Percentiles rank a stretch among this genome's conserved stretches.
These are phyloP conservation scores for Sepioteuthis lessoniana DNA, from an alignment of 2,888 invertebrate species.

Conservation along the genomic window DNA sequence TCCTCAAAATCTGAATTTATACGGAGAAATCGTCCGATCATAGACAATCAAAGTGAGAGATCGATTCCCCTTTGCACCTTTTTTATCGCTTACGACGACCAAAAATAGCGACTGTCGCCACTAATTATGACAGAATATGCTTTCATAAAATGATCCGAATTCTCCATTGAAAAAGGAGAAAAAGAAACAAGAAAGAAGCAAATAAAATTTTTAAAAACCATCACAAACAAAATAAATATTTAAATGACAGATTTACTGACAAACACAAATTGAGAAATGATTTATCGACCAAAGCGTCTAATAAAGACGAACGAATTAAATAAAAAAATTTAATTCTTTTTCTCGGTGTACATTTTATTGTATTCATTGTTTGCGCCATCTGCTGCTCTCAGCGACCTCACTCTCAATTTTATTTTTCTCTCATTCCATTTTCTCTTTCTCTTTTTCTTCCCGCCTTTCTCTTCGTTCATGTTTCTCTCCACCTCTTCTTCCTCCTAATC, in stretches of 20 bases:
- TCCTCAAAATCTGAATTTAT: too few relatives aligned
- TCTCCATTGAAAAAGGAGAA: background rate
- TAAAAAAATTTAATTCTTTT: background rate
- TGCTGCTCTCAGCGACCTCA: background rate
- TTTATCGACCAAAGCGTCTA: background rate
- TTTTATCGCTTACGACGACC: background rate
- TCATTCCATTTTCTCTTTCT: too few relatives aligned
- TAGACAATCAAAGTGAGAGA: background rate
- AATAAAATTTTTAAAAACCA: too few relatives aligned
- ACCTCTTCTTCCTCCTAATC: background rate
- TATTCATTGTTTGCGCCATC: slow-evolving; percentile 12
- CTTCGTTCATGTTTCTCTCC: background rate
- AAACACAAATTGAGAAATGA: background rate
- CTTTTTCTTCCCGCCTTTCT: too few relatives aligned
- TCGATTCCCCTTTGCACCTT: background rate
- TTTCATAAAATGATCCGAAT: background rate
- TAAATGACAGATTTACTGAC: slow-evolving; percentile 2
- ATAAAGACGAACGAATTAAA: slow-evolving; percentile 6
- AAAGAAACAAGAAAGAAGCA: background rate
- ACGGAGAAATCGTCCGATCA: background rate
- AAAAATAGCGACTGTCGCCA: background rate
- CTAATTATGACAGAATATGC: background rate
- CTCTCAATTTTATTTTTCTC: too few relatives aligned
- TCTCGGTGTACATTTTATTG: background rate
- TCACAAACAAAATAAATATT: background rate